Conservation (phyloP, 2,888 invertebrate genomes). For the Drosophila phalerata region DNA sequence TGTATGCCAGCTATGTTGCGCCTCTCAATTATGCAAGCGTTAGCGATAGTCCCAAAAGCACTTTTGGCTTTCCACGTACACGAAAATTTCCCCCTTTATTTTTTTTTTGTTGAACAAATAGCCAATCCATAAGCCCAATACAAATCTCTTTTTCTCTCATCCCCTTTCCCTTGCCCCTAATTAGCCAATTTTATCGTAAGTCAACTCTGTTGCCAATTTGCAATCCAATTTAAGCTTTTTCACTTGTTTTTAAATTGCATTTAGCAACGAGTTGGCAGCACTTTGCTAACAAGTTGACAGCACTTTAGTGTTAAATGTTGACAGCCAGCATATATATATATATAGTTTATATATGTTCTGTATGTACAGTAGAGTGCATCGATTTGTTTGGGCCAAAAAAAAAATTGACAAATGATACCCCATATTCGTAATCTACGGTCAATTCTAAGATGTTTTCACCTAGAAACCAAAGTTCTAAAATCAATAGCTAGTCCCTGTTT, state of each 20-base stretch:
- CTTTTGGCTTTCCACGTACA: constrained; percentile 26
- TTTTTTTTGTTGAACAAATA: constrained; percentile 26
- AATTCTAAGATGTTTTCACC: no score
- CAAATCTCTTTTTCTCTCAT: neutral
- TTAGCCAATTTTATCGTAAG: constrained; percentile 11
- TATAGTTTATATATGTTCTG: no score
- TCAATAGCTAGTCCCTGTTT: no score
- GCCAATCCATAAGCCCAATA: constrained; percentile 31
- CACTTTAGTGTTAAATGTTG: neutral
- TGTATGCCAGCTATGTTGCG: constrained; percentile 42
- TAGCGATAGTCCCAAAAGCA: constrained; percentile 57
- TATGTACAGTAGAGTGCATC: no score
- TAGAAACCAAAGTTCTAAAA: no score
- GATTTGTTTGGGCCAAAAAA: no score
- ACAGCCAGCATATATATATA: no score
- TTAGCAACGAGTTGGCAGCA: constrained; percentile 7
- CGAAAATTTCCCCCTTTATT: neutral
- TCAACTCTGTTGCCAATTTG: constrained; percentile 1
- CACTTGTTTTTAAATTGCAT: neutral
- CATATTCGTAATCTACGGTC: no score
- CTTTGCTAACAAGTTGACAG: neutral
- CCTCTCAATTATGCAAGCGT: constrained; percentile 63
- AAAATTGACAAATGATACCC: no score
- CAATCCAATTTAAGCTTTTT: neutral
- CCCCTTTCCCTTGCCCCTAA: neutral